phyloP scores from a whole-genome alignment of 2,113 vertebrate species.

The Halcyon malimbica region DNA sequence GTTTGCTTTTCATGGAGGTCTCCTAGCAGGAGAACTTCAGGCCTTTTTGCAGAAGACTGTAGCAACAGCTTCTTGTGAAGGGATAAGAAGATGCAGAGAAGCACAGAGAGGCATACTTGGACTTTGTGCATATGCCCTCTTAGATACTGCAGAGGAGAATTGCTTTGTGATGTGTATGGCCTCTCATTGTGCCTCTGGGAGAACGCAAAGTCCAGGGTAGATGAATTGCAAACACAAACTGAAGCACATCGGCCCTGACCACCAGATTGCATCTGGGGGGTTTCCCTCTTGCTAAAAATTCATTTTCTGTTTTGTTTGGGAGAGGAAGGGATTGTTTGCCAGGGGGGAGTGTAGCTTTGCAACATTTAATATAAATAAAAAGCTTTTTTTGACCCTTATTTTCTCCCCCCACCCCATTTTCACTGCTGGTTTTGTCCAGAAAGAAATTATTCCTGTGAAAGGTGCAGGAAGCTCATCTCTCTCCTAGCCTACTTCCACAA shows the following conservation, averaged over 20 bases:
- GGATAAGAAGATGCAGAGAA: not conserved
- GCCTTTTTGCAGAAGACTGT: not conserved
- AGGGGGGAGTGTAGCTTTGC: not conserved
- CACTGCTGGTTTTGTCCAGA: not conserved
- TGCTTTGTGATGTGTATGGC: too few species aligned
- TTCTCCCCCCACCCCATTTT: not conserved
- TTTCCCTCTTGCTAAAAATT: not conserved
- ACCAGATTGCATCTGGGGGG: not conserved
- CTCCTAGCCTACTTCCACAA: not conserved
- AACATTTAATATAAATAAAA: not conserved
- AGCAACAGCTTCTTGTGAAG: not conserved
- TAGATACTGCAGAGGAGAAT: not conserved
- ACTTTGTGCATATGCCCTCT: not conserved
- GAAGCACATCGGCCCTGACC: not conserved
- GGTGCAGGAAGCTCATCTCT: not conserved
- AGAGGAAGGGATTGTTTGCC: not conserved
- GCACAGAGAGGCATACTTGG: not conserved
- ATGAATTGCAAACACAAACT: not conserved
- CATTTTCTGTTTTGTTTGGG: not conserved
- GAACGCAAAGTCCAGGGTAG: not conserved
- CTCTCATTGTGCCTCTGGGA: not conserved
- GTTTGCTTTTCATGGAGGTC: not conserved
- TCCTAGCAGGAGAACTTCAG: not conserved
- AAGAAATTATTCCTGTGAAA: not conserved
- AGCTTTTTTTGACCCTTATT: not conserved